Percentiles rank a stretch among this genome's conserved stretches.
Conservation (phyloP, 2,113 vertebrate genomes). For the Notarius lentiginosus region DNA sequence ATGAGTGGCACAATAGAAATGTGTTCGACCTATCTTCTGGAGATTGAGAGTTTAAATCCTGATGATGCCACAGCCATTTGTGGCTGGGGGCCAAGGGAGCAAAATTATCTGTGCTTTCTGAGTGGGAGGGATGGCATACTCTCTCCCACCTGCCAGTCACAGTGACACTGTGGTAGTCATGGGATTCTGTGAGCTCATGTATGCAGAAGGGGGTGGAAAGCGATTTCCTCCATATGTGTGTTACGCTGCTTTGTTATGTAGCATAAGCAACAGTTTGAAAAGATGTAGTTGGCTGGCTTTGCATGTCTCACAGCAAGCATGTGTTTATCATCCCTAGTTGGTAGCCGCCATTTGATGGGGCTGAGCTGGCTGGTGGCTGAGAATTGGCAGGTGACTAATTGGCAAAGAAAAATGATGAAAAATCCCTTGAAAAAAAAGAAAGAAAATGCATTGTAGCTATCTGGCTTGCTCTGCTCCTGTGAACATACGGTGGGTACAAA, state of each 20-base stretch:
- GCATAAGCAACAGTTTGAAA: background rate
- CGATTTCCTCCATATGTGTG: background rate
- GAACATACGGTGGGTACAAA: background rate
- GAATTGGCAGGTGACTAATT: background rate
- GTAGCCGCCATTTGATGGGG: background rate
- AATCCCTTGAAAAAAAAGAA: background rate
- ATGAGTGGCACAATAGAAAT: background rate
- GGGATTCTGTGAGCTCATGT: background rate
- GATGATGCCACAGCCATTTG: background rate
- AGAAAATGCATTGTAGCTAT: background rate
- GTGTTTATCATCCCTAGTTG: background rate
- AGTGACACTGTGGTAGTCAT: background rate
- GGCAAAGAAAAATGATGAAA: background rate
- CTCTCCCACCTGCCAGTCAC: background rate
- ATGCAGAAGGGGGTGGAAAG: background rate
- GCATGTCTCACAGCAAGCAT: background rate
- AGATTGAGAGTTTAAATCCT: background rate
- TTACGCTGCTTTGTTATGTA: background rate
- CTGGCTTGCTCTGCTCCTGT: background rate
- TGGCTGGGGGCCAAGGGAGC: background rate
- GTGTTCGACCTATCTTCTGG: background rate
- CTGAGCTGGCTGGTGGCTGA: background rate
- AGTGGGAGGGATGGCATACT: background rate
- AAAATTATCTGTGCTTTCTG: background rate
- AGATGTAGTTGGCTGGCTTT: background rate